These are phyloP conservation scores for Muntiacus reevesi DNA, from an alignment of 2,113 vertebrate genomes.

Conservation along the genomic window DNA sequence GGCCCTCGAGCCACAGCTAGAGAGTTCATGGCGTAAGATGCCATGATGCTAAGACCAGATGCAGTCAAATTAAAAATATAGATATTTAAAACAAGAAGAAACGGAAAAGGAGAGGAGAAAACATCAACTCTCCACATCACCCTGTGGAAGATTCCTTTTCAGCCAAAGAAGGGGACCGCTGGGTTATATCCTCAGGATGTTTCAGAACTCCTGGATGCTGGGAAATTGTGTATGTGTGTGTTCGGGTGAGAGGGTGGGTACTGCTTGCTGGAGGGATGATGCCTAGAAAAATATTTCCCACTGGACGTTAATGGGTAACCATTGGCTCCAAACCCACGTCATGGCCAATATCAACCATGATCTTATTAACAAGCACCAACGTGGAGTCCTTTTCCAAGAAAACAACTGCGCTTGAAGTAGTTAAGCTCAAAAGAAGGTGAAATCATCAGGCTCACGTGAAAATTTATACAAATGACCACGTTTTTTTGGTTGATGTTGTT, in stretches of 20 bases:
- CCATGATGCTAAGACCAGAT: neutral
- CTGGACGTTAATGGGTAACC: rapidly evolving
- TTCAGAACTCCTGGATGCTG: rapidly evolving
- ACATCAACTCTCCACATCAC: rapidly evolving
- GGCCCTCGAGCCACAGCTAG: neutral
- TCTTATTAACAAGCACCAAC: neutral
- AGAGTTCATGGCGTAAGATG: rapidly evolving
- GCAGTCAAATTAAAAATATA: neutral
- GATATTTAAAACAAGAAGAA: neutral
- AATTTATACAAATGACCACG: neutral
- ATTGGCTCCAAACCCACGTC: neutral
- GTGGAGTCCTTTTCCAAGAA: neutral
- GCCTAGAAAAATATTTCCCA: neutral
- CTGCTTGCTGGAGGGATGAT: rapidly evolving
- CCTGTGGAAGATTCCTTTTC: neutral
- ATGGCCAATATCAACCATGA: neutral
- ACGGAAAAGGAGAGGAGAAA: rapidly evolving
- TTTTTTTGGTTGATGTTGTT: neutral
- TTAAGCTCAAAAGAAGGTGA: neutral
- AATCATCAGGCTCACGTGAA: neutral
- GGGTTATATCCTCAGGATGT: rapidly evolving
- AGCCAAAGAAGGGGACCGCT: neutral
- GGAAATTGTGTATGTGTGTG: neutral
- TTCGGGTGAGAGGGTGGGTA: neutral
- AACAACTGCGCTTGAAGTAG: neutral